A percentile compares a stretch with the other conserved stretches of the same genome.
These are phyloP conservation scores for Thera obeliscata DNA, from an alignment of 2,888 invertebrate genomes.

Conservation along the genomic window DNA sequence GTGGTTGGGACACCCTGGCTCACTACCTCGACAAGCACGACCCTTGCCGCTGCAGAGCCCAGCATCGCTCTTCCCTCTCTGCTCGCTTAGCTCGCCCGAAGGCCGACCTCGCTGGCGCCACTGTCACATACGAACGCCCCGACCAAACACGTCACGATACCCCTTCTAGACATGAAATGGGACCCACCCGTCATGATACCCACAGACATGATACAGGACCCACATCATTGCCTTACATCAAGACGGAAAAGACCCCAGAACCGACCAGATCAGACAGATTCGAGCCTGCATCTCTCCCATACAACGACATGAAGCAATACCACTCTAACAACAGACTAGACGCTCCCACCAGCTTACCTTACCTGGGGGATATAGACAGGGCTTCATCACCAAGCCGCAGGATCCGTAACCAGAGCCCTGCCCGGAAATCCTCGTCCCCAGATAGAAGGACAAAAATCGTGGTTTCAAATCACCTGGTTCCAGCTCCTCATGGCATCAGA, in stretches of 20 bases:
- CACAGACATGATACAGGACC: constrained; percentile 51
- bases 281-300: constrained; percentile 72
- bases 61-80: constrained; percentile 92
- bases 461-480: constrained; percentile 75
- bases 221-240: constrained; percentile 68
- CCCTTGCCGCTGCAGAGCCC: constrained; percentile 94
- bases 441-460: constrained; percentile 73
- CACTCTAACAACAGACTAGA: constrained; percentile 66
- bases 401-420: constrained; percentile 67
- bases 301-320: constrained; percentile 66
- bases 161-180: constrained; percentile 14
- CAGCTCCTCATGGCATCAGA: constrained; percentile 74
- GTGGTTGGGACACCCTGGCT: constrained; percentile 98
- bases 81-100: constrained; percentile 88
- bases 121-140: constrained; percentile 91
- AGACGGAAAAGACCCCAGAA: constrained; percentile 48
- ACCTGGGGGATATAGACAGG: constrained; percentile 70
- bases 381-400: constrained; percentile 69
- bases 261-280: constrained; percentile 21
- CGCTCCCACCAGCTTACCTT: constrained; percentile 72
- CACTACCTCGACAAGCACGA: constrained; percentile 99
- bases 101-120: constrained; percentile 90
- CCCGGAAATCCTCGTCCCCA: constrained; percentile 74
- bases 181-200: neutral
- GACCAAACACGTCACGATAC: constrained; percentile 43